Percentiles rank a stretch among this genome's conserved stretches.
These are phyloP conservation scores for Pseudonaja textilis DNA, from an alignment of 2,113 vertebrate genomes.

Conservation along the genomic window DNA sequence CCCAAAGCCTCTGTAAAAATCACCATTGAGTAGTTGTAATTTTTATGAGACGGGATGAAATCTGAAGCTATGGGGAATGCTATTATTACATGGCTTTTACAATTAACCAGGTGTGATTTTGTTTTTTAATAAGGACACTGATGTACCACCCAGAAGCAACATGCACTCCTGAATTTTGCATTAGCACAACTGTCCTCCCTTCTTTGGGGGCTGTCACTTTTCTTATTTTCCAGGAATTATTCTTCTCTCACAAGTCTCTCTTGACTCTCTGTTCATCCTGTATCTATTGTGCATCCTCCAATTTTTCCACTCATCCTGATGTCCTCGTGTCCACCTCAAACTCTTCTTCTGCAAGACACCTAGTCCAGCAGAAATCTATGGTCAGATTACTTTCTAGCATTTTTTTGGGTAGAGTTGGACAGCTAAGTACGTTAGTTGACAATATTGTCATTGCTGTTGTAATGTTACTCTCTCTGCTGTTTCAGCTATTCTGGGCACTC, in stretches of 20 bases:
- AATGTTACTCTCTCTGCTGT: neutral
- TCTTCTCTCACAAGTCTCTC: neutral
- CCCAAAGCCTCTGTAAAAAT: neutral
- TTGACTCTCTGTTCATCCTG: neutral
- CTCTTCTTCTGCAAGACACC: neutral
- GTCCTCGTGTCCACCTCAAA: neutral
- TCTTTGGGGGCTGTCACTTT: neutral
- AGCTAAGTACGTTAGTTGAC: neutral
- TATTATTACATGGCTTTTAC: neutral
- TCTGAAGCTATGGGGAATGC: neutral
- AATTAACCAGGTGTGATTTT: neutral
- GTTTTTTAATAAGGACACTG: neutral
- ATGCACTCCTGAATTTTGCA: neutral
- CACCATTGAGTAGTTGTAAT: neutral
- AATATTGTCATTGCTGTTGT: neutral
- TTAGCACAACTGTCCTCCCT: neutral
- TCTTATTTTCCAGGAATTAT: neutral
- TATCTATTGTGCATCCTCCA: neutral
- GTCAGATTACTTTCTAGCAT: neutral
- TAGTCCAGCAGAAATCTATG: neutral
- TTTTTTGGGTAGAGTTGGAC: neutral
- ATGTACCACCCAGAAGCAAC: neutral
- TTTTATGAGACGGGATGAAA: neutral
- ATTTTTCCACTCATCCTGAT: neutral
- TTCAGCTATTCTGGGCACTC: neutral